phyloP scores from a whole-genome alignment of 2,113 vertebrate genomes.

The Scopus umbretta region DNA sequence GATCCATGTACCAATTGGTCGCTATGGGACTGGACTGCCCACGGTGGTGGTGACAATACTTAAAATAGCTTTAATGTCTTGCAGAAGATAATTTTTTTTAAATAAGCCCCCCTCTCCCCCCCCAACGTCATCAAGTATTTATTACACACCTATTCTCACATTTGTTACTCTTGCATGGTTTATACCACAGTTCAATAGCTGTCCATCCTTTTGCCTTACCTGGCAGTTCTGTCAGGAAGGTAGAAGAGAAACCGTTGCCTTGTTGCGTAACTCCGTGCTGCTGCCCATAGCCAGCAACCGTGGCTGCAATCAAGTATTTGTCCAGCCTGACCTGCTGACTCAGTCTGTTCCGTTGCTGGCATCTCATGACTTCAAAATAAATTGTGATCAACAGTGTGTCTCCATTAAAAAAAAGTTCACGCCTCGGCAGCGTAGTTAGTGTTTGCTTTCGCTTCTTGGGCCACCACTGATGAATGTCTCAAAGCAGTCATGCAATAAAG shows the following conservation, averaged over 20 bases:
- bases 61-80: conserved; percentile 52
- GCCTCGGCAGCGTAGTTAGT: background rate
- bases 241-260: conserved; percentile 67
- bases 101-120: background rate
- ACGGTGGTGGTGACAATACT: background rate
- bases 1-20: conserved; percentile 11
- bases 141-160: conserved; percentile 72
- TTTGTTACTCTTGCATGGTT: conserved; percentile 81
- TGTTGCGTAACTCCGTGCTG: conserved; percentile 76
- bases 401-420: conserved; percentile 27
- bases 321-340: conserved; percentile 71
- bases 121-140: conserved; percentile 67
- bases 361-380: conserved; percentile 86
- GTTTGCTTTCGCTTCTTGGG: background rate
- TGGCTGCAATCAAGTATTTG: conserved; percentile 75
- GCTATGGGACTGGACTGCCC: conserved; percentile 30
- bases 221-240: conserved; percentile 63
- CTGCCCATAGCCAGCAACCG: conserved; percentile 64
- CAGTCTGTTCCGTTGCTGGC: conserved; percentile 81
- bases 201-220: conserved; percentile 70
- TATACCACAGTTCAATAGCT: conserved; percentile 66
- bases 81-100: conserved; percentile 31
- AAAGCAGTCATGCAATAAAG: background rate
- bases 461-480: background rate
- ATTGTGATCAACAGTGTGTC: conserved; percentile 75